phyloP scores from a whole-genome alignment of 2,113 vertebrate genomes.

The Bagarius yarrelli region DNA sequence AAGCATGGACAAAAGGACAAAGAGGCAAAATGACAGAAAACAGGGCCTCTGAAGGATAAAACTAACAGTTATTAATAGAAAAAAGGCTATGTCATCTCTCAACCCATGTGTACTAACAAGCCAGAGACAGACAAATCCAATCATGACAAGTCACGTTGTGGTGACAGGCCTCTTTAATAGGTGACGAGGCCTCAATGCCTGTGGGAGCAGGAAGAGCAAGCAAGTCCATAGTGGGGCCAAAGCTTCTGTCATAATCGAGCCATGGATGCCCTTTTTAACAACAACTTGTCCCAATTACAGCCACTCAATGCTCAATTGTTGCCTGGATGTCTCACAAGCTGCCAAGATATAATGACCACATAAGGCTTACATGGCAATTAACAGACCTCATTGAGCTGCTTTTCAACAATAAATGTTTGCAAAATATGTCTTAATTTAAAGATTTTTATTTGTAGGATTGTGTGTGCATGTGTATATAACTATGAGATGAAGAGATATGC shows the following conservation, averaged over 20 bases:
- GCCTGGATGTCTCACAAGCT: slow-evolving; percentile 61
- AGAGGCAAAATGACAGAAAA: slow-evolving; percentile 67
- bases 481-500: slow-evolving; percentile 59
- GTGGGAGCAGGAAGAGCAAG: slow-evolving; percentile 63
- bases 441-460: slow-evolving; percentile 33
- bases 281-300: slow-evolving; percentile 72
- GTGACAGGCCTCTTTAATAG: slow-evolving; percentile 84
- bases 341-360: slow-evolving; percentile 54
- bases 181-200: slow-evolving; percentile 79
- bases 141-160: slow-evolving; percentile 92
- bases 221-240: slow-evolving; percentile 51
- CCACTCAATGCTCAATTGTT: slow-evolving; percentile 63
- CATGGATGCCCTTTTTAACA: slow-evolving; percentile 61
- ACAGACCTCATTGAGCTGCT: slow-evolving; percentile 56
- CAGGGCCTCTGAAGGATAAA: slow-evolving; percentile 79
- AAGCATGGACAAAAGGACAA: neutral
- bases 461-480: slow-evolving; percentile 1
- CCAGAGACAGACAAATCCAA: slow-evolving; percentile 83
- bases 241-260: slow-evolving; percentile 68
- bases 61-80: slow-evolving; percentile 90
- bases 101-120: slow-evolving; percentile 83
- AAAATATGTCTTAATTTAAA: slow-evolving; percentile 68
- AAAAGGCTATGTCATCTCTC: slow-evolving; percentile 64
- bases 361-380: slow-evolving; percentile 62
- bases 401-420: slow-evolving; percentile 72